These are phyloP conservation scores for Drosophila bunnanda DNA, from an alignment of 2,888 invertebrate genomes.

Conservation along the genomic window DNA sequence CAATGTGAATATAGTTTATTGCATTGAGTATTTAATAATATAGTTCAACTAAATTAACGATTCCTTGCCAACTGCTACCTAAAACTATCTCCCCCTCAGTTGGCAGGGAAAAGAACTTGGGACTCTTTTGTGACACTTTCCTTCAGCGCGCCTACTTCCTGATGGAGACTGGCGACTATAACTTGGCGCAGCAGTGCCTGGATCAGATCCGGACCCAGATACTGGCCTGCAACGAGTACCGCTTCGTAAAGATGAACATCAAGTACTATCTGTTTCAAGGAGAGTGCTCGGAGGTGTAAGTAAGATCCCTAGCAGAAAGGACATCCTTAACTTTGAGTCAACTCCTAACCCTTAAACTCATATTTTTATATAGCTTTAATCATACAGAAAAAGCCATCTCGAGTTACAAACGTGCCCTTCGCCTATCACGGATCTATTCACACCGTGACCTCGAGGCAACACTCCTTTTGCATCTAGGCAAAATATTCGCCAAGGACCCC, in stretches of 20 bases:
- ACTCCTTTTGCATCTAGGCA: constrained; percentile 69
- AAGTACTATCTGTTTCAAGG: constrained; percentile 62
- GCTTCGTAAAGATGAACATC: constrained; percentile 59
- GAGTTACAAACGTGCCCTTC: constrained; percentile 63
- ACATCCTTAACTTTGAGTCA: background rate
- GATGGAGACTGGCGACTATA: constrained; percentile 64
- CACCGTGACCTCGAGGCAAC: constrained; percentile 64
- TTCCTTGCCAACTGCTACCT: background rate
- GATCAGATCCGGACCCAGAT: constrained; percentile 61
- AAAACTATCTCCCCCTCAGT: constrained; percentile 46
- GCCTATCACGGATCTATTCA: constrained; percentile 53
- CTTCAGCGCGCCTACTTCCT: constrained; percentile 67
- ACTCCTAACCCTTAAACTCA: background rate
- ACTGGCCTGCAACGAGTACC: constrained; percentile 48
- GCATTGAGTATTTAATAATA: too few relatives aligned
- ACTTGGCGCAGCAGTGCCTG: constrained; percentile 62
- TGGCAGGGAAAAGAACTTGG: constrained; percentile 66
- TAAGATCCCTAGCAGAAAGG: background rate
- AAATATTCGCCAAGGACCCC: constrained; percentile 61
- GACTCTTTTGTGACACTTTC: constrained; percentile 64
- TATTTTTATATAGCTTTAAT: constrained; percentile 46
- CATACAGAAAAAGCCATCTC: constrained; percentile 54
- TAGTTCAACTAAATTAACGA: too few relatives aligned
- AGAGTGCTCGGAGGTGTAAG: constrained; percentile 67
- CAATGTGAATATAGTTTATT: too few relatives aligned